Evolutionary conservation across 2,113 vertebrate species (phyloP), one percentile per base, ranked within the genome.

Genomic region (Cacatua alba): DNA sequence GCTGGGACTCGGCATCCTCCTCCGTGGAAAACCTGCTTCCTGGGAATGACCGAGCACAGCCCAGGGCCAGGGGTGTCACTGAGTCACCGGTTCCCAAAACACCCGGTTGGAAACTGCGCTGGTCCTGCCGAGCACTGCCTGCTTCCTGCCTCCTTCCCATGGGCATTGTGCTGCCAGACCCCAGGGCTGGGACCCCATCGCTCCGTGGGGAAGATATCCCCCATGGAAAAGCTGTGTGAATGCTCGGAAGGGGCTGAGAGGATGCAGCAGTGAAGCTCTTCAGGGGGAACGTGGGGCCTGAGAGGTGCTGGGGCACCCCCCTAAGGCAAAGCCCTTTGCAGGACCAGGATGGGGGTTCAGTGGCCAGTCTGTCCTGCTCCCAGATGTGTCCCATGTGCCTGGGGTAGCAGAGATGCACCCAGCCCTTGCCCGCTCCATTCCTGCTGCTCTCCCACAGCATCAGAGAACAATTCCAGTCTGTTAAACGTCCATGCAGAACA

Each of bases 131-230:
- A 44, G 63, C 43, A 19, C 41, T 17, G n/a, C 63, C 26, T 4
- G 33, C 37, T 64, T 46, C 86, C 75, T 15, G 64, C 43, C 67
- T 4, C 5, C 41, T 23, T 26, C 90, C 75, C 46, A 21, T 3
- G 4, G 7, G 9, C 39, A 7, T 3, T 8, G 0, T 5, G 1
- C 49, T 4, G 46, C 46, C 2, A 0, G 4, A 18, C 43, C 37
- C 53, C 7, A 10, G 16, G 2, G 17, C 31, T 35, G 4, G n/a
- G 14, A 55, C 17, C 31, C 53, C 23, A 0, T 6, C 25, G 0
- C 79, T 13, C 15, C 1, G 1, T 7, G 31, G 14, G 9, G 21
- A 26, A 62, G 39, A n/a, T 19, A 24, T 11, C 49, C 57, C 65
- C 75, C 17, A 6, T 1, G 7, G n/a, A n/a, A 44, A 31, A 57